Evolutionary conservation across 2,888 invertebrate species (phyloP), one percentile per base, ranked within the genome.

Genomic region (Chymomyza amoena): DNA sequence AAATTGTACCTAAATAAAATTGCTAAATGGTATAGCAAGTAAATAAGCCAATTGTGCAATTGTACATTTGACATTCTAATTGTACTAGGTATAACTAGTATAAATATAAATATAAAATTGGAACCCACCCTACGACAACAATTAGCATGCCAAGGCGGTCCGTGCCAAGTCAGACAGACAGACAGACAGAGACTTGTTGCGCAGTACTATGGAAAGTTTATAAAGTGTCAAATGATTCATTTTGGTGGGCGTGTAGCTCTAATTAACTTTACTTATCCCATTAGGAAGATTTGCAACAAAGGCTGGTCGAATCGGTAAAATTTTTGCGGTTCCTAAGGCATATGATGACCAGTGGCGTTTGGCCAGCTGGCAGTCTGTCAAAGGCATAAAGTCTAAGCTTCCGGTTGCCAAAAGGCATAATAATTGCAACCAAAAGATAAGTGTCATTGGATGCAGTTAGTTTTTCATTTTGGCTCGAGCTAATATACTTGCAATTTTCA

Each of bases 301-400:
- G 28, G 15, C 54, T 57, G n/a, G 28, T 16, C 57, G 28, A 28
- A 57, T 4, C 20, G 20, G 4, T 7, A 1, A n/a, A 1, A 54
- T n/a, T 16, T 16, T 6, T 54, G 7, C 16, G 0, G 7, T 15
- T 16, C 1, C 9, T 20, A 54, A 18, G 16, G 6, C 4, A 6
- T 16, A n/a, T 6, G 15, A 18, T 18, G 20, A 1, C 4, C 13
- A 54, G 9, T 54, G 20, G 50, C 9, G 15, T 61, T 75, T 77
- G 79, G 87, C 77, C 75, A 72, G 18, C 68, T 75, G 75, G 75
- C 88, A 88, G 57, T 57, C 63, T 79, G 70, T 88, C 88, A 84
- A 88, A 81, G 75, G 65, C 77, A 61, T 67, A 52, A 61, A 69
- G 64, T 85, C 73, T 73, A 69, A 74, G 74, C 78, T 76, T 69